These are phyloP conservation scores for Drosophila varians DNA, from an alignment of 1,140 invertebrate genomes.

Conservation along the genomic window DNA sequence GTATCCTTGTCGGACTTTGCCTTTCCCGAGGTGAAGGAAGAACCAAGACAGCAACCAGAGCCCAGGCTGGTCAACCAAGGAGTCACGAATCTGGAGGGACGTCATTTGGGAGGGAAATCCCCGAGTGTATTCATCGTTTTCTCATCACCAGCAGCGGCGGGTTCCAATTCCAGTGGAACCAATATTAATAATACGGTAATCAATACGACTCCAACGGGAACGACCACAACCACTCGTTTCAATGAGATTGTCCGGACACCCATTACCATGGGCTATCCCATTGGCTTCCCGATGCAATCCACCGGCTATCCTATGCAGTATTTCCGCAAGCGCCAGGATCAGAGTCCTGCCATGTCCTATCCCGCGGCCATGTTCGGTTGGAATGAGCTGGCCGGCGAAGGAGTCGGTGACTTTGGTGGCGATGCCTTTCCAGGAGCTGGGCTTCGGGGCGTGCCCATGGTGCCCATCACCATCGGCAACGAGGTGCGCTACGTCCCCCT, in stretches of 20 bases:
- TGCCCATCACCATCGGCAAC: slow-evolving; percentile 60
- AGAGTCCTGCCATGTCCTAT: slow-evolving; percentile 14
- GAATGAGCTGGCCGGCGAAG: background rate
- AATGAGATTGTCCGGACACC: background rate
- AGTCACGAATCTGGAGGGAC: too few relatives aligned
- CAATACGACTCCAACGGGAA: background rate
- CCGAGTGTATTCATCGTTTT: too few relatives aligned
- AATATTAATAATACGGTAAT: background rate
- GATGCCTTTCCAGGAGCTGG: too few relatives aligned
- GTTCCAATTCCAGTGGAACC: background rate
- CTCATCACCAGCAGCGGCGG: background rate
- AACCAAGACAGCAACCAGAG: background rate
- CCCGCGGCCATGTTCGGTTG: slow-evolving; percentile 14
- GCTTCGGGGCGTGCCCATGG: slow-evolving; percentile 42
- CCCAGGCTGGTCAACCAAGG: background rate
- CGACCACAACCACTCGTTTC: background rate
- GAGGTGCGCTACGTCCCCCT: slow-evolving; percentile 59
- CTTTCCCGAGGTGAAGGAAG: background rate
- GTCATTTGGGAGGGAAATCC: too few relatives aligned
- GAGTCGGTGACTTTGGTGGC: background rate
- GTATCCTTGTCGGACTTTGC: background rate
- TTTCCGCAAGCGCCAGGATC: slow-evolving; percentile 39
- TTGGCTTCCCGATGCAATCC: background rate
- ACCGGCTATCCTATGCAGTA: slow-evolving; percentile 26
- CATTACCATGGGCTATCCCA: background rate